Evolutionary conservation across 2,888 invertebrate genomes (phyloP).

Genomic region (Cheiracanthium punctorium): DNA sequence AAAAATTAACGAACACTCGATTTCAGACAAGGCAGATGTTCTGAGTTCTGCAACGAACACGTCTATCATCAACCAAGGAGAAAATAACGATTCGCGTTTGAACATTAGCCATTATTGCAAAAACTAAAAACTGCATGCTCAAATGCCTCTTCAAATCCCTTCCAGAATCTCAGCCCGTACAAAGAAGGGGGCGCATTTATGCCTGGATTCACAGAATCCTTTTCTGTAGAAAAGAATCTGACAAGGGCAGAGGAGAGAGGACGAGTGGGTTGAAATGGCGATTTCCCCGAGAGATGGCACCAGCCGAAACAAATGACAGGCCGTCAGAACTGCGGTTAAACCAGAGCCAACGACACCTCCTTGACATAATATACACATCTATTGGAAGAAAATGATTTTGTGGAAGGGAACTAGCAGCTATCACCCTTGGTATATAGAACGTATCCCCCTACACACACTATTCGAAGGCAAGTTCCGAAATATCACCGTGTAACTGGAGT

Average conservation of each 20-base stretch:
- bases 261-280: background rate
- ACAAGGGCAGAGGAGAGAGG: background rate
- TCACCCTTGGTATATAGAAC: background rate
- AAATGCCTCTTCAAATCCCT: background rate
- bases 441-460: no score
- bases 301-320: background rate
- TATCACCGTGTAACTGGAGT: no score
- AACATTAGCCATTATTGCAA: no score
- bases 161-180: background rate
- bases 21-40: no score
- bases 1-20: no score
- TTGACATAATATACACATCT: background rate
- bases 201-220: background rate
- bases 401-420: background rate
- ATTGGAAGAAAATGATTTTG: background rate
- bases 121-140: no score
- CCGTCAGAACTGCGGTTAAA: background rate
- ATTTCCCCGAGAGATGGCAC: background rate
- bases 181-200: background rate
- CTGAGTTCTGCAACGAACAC: no score
- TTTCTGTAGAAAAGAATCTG: background rate
- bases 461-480: no score
- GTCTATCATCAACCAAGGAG: no score
- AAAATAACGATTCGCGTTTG: no score
- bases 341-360: background rate